These are phyloP conservation scores for Galago senegalensis DNA, from an alignment of 2,797 vertebrate genomes.

Conservation along the genomic window DNA sequence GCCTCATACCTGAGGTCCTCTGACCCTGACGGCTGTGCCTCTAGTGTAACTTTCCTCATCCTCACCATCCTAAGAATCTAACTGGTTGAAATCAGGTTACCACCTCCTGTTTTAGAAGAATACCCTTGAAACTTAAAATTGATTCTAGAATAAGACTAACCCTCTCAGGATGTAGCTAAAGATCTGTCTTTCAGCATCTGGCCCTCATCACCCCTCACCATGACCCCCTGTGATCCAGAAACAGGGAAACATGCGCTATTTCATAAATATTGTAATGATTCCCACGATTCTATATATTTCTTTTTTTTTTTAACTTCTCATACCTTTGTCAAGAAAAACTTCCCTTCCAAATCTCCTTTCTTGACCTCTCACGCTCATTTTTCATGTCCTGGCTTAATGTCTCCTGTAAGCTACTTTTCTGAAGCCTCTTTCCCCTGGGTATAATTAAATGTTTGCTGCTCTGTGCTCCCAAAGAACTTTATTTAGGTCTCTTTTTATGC, in stretches of 20 bases:
- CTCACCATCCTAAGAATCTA: background rate
- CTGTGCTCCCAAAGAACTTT: background rate
- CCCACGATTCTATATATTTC: background rate
- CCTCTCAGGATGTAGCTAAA: background rate
- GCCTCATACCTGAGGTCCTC: background rate
- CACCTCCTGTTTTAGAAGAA: background rate
- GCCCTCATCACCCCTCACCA: background rate
- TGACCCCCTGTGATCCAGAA: background rate
- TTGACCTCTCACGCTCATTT: background rate
- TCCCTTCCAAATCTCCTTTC: background rate
- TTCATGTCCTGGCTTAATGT: background rate
- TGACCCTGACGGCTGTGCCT: background rate
- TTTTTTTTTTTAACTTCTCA: background rate
- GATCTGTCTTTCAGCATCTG: background rate
- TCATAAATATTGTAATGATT: background rate
- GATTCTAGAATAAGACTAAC: constrained; percentile 25
- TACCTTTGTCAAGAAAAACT: background rate
- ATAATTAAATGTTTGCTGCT: constrained; percentile 49
- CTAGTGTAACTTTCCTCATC: background rate
- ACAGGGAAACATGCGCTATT: background rate
- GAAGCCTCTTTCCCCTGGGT: background rate
- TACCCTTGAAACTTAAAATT: background rate
- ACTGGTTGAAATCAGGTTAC: background rate
- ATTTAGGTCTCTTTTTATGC: background rate
- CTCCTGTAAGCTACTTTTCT: background rate